Conservation (phyloP, 2,888 invertebrate species). For the Lathronympha strigana region DNA sequence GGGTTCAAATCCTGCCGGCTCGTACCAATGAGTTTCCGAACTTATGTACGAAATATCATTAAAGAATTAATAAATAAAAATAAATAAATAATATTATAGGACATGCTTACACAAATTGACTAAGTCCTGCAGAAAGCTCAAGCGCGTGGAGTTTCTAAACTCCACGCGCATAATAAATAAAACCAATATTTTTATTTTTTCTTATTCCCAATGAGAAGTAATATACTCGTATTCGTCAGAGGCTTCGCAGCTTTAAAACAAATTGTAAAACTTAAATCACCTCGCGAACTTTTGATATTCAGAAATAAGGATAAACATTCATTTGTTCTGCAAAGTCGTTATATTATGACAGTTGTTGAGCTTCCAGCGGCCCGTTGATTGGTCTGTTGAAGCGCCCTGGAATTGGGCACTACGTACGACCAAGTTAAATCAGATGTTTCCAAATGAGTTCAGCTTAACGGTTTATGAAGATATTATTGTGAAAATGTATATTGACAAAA, state of each 20-base stretch:
- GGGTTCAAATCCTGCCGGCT: no score
- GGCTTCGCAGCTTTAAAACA: not conserved
- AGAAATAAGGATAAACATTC: constrained; percentile 7
- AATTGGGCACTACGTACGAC: not conserved
- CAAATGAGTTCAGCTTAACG: no score
- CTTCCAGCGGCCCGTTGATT: not conserved
- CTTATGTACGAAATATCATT: no score
- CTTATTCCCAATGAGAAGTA: not conserved
- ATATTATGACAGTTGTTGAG: not conserved
- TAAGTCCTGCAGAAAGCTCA: no score
- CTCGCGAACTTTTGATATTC: constrained; percentile 15
- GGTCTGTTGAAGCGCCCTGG: not conserved
- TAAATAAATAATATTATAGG: no score
- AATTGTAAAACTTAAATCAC: constrained; percentile 14
- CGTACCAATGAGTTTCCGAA: no score
- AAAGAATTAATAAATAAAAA: no score
- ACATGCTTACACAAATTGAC: no score
- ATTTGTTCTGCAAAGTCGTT: constrained; percentile 16
- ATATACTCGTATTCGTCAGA: constrained; percentile 4
- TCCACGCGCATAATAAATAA: no score
- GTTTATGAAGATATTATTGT: no score
- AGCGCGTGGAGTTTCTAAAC: no score
- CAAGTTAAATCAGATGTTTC: not conserved
- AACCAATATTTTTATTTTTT: not conserved
- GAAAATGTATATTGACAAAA: no score